Evolutionary conservation across 1,140 invertebrate species (phyloP).

Genomic region (Aphidius ervi): DNA sequence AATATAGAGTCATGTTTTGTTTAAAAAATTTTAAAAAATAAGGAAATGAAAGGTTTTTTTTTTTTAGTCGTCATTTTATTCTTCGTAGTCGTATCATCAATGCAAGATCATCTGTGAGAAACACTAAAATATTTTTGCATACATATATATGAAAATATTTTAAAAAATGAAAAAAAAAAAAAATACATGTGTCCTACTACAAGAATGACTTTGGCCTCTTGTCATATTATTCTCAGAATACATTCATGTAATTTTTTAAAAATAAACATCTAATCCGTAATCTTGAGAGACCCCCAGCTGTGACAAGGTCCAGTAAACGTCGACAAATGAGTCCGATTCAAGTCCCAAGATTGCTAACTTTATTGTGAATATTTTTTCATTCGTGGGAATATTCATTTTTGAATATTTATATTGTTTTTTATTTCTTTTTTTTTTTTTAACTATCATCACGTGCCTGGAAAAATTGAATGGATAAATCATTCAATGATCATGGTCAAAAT

Average conservation of each 20-base stretch:
- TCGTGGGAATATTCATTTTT: not conserved
- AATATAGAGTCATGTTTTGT: no score
- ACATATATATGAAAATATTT: no score
- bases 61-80: not conserved
- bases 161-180: no score
- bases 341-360: not conserved
- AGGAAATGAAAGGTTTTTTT: no score
- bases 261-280: conserved; percentile 35
- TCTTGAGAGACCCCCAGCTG: conserved; percentile 32
- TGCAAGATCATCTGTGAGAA: conserved; percentile 3
- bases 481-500: no score
- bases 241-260: conserved; percentile 6
- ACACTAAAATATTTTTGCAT: not conserved
- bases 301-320: conserved; percentile 22
- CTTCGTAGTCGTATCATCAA: conserved; percentile 8
- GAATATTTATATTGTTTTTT: not conserved
- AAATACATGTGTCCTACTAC: not conserved
- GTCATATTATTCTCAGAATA: conserved; percentile 33
- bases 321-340: conserved; percentile 25
- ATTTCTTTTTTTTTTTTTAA: no score
- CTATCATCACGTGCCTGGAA: no score
- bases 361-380: no score
- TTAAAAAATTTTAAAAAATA: no score
- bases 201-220: not conserved
- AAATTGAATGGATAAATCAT: no score